Evolutionary conservation across 2,888 invertebrate species (phyloP).

Genomic region (Tetramorium bicarinatum): DNA sequence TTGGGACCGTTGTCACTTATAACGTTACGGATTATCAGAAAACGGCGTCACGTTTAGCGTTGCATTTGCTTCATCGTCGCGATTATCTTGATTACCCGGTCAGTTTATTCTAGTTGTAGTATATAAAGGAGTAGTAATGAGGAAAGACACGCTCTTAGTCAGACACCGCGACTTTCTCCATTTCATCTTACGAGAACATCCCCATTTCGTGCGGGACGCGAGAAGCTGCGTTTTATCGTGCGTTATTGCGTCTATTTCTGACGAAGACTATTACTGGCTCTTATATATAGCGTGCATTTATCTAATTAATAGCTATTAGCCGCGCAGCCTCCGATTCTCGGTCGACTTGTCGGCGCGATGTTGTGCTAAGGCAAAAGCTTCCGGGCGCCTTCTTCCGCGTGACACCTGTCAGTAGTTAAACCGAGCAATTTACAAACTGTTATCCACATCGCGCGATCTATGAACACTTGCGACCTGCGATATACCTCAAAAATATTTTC

Average conservation of each 20-base stretch:
- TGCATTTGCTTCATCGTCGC: not conserved
- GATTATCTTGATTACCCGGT: not conserved
- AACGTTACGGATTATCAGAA: not conserved
- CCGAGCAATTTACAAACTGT: slow-evolving; percentile 19
- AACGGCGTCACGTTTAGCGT: not conserved
- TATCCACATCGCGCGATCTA: not conserved
- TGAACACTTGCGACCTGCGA: not conserved
- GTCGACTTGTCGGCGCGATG: slow-evolving; percentile 51
- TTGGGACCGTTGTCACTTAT: not conserved
- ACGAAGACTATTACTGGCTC: slow-evolving; percentile 80
- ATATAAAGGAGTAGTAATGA: not conserved
- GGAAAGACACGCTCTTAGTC: slow-evolving; percentile 27
- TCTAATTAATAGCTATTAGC: slow-evolving; percentile 85
- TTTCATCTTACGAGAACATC: slow-evolving; percentile 7
- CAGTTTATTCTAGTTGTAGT: not conserved
- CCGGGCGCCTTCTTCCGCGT: slow-evolving; percentile 54
- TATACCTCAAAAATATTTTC: not conserved
- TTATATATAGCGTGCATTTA: slow-evolving; percentile 82
- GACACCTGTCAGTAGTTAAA: slow-evolving; percentile 59
- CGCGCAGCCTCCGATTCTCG: slow-evolving; percentile 52
- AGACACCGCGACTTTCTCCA: slow-evolving; percentile 11
- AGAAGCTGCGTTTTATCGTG: slow-evolving; percentile 46
- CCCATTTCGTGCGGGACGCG: slow-evolving; percentile 28
- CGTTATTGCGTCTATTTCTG: slow-evolving; percentile 77
- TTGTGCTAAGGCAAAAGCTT: slow-evolving; percentile 63